These are phyloP conservation scores for Spinus olivaceus DNA, from an alignment of 2,797 vertebrate species.

Conservation along the genomic window DNA sequence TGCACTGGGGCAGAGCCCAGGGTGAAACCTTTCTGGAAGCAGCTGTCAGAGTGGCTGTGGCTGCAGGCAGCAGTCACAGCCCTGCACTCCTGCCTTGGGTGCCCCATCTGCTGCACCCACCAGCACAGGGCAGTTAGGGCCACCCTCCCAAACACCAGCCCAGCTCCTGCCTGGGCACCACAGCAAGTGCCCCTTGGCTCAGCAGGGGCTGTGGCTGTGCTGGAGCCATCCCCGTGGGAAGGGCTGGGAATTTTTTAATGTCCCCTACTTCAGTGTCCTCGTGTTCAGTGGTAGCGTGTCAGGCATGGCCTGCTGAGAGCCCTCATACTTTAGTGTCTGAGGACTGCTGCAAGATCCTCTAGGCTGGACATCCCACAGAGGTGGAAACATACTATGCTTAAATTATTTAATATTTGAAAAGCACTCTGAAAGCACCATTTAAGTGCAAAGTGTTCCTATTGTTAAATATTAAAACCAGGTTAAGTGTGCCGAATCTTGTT, in stretches of 20 bases:
- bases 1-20: not conserved
- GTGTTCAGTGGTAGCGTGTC: not conserved
- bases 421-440: slow-evolving; percentile 46
- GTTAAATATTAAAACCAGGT: slow-evolving; percentile 60
- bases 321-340: not conserved
- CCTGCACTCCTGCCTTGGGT: not conserved
- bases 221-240: not conserved
- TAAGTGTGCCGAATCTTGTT: slow-evolving; percentile 51
- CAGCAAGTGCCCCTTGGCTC: not conserved
- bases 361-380: slow-evolving; percentile 2
- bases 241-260: not conserved
- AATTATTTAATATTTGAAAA: slow-evolving; percentile 50
- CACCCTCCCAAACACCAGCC: not conserved
- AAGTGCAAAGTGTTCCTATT: slow-evolving; percentile 45
- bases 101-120: not conserved
- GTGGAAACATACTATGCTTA: slow-evolving; percentile 2
- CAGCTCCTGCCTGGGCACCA: not conserved
- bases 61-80: not conserved
- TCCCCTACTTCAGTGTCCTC: not conserved
- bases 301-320: not conserved
- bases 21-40: not conserved
- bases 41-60: not conserved
- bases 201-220: not conserved
- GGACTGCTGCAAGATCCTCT: not conserved
- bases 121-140: not conserved